phyloP scores from a whole-genome alignment of 2,888 invertebrate genomes.

The Beris chalybata region DNA sequence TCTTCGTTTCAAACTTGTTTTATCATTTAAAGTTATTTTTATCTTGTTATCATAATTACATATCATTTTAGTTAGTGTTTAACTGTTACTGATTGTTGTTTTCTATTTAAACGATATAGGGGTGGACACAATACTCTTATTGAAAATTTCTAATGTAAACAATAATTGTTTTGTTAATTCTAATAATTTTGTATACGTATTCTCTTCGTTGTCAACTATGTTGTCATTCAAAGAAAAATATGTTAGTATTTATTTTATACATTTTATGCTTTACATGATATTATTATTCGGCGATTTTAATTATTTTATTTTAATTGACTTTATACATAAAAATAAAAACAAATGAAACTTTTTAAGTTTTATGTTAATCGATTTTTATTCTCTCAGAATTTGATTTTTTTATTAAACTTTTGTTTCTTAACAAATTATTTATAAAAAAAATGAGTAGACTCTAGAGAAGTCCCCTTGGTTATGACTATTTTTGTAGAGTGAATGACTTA shows the following conservation, averaged over 20 bases:
- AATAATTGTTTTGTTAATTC: background rate
- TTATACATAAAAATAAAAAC: constrained; percentile 9
- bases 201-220: too few relatives aligned
- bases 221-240: too few relatives aligned
- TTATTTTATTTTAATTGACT: constrained; percentile 2
- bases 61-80: background rate
- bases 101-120: background rate
- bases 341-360: constrained; percentile 8
- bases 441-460: constrained; percentile 21
- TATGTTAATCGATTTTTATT: constrained; percentile 2
- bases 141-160: background rate
- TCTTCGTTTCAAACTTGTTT: background rate
- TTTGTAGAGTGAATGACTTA: constrained; percentile 39
- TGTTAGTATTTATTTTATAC: background rate
- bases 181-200: constrained; percentile 1
- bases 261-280: background rate
- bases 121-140: background rate
- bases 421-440: constrained; percentile 10
- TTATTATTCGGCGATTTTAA: background rate
- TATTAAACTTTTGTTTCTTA: background rate
- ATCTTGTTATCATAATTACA: constrained; percentile 3
- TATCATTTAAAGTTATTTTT: background rate
- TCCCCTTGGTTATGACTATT: constrained; percentile 33
- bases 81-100: background rate
- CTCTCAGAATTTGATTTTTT: constrained; percentile 5